These are phyloP conservation scores for Hermaeophaga mercurialis DNA, from an alignment of 2,888 invertebrate genomes.

Conservation along the genomic window DNA sequence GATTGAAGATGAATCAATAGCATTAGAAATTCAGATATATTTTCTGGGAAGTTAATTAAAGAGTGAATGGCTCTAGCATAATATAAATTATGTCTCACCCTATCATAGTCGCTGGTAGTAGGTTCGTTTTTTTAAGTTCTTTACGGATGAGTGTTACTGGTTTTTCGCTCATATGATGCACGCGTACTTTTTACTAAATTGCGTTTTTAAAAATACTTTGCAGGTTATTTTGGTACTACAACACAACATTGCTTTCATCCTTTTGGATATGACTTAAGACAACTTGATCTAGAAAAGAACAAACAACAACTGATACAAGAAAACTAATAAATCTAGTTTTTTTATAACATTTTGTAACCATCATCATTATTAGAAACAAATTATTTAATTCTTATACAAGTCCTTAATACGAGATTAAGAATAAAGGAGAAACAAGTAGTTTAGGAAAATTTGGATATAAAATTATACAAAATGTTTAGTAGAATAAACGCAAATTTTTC, in stretches of 20 bases:
- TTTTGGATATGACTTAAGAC: neutral
- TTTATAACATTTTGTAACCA: too few species aligned
- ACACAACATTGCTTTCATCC: neutral
- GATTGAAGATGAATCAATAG: neutral
- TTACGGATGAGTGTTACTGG: neutral
- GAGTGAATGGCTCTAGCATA: neutral
- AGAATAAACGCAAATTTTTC: too few species aligned
- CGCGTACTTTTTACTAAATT: neutral
- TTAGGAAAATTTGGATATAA: too few species aligned
- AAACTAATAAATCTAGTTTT: too few species aligned
- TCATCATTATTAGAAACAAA: too few species aligned
- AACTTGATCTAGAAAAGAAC: too few species aligned
- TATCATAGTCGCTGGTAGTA: neutral
- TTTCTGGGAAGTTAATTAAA: neutral
- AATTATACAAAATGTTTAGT: too few species aligned
- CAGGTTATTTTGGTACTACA: neutral
- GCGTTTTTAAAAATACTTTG: neutral
- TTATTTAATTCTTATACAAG: too few species aligned
- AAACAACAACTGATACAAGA: too few species aligned
- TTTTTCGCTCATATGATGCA: neutral
- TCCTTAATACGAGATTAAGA: too few species aligned
- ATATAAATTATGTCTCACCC: neutral
- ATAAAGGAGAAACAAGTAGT: too few species aligned
- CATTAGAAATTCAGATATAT: conserved; percentile 1
- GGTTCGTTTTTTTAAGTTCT: neutral